Conservation (phyloP, 1,140 invertebrate genomes). For the Plectrocnemia conspersa region DNA sequence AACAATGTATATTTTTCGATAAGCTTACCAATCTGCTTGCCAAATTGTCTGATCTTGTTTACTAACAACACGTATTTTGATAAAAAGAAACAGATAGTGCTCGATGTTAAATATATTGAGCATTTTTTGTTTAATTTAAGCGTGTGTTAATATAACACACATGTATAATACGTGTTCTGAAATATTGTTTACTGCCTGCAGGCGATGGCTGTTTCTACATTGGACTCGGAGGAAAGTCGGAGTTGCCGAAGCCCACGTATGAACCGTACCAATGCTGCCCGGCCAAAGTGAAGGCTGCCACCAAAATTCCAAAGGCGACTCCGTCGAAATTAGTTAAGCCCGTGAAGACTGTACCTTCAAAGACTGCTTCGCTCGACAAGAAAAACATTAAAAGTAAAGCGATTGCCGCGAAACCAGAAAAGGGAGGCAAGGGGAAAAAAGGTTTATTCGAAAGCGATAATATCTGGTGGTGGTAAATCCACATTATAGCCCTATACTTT, state of each 20-base stretch:
- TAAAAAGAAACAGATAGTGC: constrained; percentile 32
- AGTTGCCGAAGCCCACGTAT: constrained; percentile 70
- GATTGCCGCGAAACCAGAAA: constrained; percentile 49
- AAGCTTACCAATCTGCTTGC: constrained; percentile 36
- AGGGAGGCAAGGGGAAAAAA: constrained; percentile 64
- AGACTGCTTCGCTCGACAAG: constrained; percentile 25
- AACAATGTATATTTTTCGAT: constrained; percentile 32
- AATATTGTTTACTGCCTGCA: constrained; percentile 57
- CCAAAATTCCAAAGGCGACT: constrained; percentile 65
- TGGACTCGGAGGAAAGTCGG: constrained; percentile 82
- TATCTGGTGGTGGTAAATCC: constrained; percentile 58
- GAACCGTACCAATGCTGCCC: constrained; percentile 88
- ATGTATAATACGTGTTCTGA: constrained; percentile 34
- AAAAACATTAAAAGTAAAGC: constrained; percentile 46
- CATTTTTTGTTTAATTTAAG: constrained; percentile 29
- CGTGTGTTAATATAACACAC: constrained; percentile 26
- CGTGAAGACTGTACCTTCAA: constrained; percentile 19
- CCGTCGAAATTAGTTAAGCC: constrained; percentile 45
- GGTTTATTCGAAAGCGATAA: constrained; percentile 78
- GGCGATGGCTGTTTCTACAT: constrained; percentile 94
- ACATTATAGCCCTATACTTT: constrained; percentile 39
- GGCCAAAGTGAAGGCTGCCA: constrained; percentile 67
- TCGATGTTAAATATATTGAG: constrained; percentile 29
- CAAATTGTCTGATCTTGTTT: constrained; percentile 32
- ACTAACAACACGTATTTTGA: constrained; percentile 37